Percentiles rank a stretch among this genome's conserved stretches.
Conservation (phyloP, 2,888 invertebrate genomes). For the Tetrapedia diversipes region DNA sequence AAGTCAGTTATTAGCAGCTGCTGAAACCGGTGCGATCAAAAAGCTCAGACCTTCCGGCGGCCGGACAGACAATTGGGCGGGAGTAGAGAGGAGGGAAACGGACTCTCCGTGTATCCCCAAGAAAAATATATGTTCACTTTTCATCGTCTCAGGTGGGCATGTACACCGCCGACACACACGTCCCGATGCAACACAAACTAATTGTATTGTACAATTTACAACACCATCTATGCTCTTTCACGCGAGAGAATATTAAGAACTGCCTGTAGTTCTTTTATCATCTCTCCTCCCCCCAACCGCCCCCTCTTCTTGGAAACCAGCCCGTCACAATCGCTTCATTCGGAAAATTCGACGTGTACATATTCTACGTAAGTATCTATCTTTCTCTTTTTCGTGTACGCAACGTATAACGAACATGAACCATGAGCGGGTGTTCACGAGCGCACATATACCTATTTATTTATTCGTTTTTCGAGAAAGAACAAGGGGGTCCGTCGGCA, state of each 20-base stretch:
- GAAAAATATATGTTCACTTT: conserved; percentile 47
- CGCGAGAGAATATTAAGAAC: conserved; percentile 42
- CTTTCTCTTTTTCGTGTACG: conserved; percentile 39
- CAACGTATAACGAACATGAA: conserved; percentile 16
- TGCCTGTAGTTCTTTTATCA: conserved; percentile 49
- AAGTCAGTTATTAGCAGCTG: conserved; percentile 5
- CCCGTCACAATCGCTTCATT: conserved; percentile 40
- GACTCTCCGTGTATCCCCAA: conserved; percentile 32
- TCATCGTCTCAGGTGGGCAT: conserved; percentile 7
- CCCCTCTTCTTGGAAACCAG: background rate
- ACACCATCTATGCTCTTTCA: conserved; percentile 31
- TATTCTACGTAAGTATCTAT: conserved; percentile 20
- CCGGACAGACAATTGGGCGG: background rate
- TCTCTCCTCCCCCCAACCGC: conserved; percentile 1
- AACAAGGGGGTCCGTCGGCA: conserved; percentile 50
- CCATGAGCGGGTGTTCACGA: conserved; percentile 13
- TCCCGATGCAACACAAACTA: conserved; percentile 24
- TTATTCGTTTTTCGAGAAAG: conserved; percentile 67
- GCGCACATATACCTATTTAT: conserved; percentile 60
- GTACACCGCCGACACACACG: conserved; percentile 1
- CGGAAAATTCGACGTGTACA: conserved; percentile 18
- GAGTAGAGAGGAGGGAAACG: no score
- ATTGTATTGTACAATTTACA: conserved; percentile 57
- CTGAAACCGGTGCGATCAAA: conserved; percentile 17
- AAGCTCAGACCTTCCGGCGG: background rate